Conservation (phyloP, 1,140 invertebrate species). For the Oncopodura yosiiana region DNA sequence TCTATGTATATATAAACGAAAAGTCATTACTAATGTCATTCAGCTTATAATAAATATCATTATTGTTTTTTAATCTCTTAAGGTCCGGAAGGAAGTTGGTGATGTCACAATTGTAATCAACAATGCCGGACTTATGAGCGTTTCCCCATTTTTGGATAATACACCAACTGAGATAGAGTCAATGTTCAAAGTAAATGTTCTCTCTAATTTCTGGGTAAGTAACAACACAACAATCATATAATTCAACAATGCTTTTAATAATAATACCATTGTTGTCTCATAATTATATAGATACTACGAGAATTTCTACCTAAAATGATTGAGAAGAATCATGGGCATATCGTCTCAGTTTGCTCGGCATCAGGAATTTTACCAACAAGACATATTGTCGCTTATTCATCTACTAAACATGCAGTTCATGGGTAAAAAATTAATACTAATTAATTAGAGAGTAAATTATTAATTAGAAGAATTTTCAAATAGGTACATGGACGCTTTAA, state of each 20-base stretch:
- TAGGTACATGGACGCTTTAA: constrained; percentile 25
- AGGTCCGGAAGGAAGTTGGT: constrained; percentile 32
- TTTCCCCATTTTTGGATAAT: constrained; percentile 26
- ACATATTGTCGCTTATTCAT: constrained; percentile 25
- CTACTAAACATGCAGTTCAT: constrained; percentile 33
- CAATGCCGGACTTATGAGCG: constrained; percentile 33
- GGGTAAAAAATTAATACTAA: constrained; percentile 7
- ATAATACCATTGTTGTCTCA: neutral
- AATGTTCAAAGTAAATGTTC: constrained; percentile 31
- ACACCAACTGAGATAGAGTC: constrained; percentile 24
- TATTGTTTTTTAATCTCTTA: constrained; percentile 2
- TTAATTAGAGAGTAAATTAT: neutral
- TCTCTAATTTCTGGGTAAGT: constrained; percentile 33
- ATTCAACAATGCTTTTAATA: neutral
- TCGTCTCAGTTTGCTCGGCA: constrained; percentile 31
- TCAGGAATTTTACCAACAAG: constrained; percentile 30
- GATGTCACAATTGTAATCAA: constrained; percentile 34
- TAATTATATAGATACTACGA: constrained; percentile 13
- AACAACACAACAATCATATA: neutral
- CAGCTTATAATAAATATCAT: no score
- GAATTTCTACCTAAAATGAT: constrained; percentile 29
- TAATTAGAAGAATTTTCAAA: no score
- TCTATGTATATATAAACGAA: no score
- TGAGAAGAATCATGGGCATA: constrained; percentile 20
- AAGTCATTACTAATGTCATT: no score